These are phyloP conservation scores for Nipponia nippon DNA, from an alignment of 2,113 vertebrate genomes.

Conservation along the genomic window DNA sequence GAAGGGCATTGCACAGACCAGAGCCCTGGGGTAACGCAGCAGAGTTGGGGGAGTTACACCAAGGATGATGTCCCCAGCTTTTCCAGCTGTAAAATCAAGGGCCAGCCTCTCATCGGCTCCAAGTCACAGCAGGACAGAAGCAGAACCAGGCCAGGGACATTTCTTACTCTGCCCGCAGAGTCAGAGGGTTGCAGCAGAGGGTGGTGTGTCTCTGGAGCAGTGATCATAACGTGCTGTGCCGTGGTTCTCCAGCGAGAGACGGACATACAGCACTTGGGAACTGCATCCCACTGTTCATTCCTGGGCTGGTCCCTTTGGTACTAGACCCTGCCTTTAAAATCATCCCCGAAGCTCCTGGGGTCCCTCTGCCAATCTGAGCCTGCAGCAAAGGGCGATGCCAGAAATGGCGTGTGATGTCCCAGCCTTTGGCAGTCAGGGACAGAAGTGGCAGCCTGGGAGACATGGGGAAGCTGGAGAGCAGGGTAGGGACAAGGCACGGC, in stretches of 20 bases:
- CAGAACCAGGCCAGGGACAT: neutral
- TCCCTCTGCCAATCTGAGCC: neutral
- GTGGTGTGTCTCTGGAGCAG: neutral
- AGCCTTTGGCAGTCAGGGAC: neutral
- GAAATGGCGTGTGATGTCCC: rapidly evolving
- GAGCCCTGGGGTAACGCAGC: rapidly evolving
- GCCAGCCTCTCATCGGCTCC: neutral
- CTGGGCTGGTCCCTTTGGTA: neutral
- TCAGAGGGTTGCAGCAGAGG: neutral
- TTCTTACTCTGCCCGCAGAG: neutral
- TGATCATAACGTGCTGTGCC: rapidly evolving
- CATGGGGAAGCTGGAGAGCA: neutral
- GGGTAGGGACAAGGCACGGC: neutral
- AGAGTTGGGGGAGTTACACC: neutral
- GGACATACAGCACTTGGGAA: neutral
- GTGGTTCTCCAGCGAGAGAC: rapidly evolving
- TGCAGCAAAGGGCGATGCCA: neutral
- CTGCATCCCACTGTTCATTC: neutral
- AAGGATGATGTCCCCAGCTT: neutral
- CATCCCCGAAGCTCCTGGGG: neutral
- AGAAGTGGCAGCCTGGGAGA: neutral
- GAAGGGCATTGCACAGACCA: too few relatives aligned
- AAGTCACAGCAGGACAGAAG: neutral
- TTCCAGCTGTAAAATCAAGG: neutral
- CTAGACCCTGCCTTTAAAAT: neutral